phyloP scores from a whole-genome alignment of 1,140 invertebrate genomes.

The Portunus trituberculatus region DNA sequence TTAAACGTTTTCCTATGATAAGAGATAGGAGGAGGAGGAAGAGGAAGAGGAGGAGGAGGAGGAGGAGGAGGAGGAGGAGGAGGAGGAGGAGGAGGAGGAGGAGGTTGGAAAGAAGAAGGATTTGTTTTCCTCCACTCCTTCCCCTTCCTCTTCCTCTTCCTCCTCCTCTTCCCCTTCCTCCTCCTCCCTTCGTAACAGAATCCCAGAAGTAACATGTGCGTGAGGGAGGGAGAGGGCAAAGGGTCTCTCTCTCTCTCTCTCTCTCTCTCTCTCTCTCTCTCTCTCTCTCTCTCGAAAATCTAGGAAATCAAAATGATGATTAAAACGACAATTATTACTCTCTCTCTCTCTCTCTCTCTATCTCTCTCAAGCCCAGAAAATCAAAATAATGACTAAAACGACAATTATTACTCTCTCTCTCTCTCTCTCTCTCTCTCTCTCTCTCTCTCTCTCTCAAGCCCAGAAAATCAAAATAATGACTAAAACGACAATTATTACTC shows the following conservation, averaged over 20 bases:
- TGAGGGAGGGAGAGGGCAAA: background rate
- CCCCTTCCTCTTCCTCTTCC: background rate
- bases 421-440: too few species aligned
- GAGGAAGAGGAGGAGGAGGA: slow-evolving; percentile 5
- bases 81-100: slow-evolving; percentile 17
- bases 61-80: background rate
- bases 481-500: too few species aligned
- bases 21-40: background rate
- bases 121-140: background rate
- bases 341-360: background rate
- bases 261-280: slow-evolving; percentile 13
- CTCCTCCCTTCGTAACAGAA: background rate
- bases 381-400: too few species aligned
- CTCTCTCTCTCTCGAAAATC: slow-evolving; percentile 78
- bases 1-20: background rate
- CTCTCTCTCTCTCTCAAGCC: too few species aligned
- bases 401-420: too few species aligned
- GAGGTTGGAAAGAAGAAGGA: background rate
- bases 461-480: too few species aligned
- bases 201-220: background rate
- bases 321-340: too few species aligned
- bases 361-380: too few species aligned
- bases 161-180: slow-evolving; percentile 24
- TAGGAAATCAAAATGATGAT: too few species aligned
- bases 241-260: slow-evolving; percentile 75